Percentiles rank a stretch among this genome's conserved stretches.
These are phyloP conservation scores for Polyommatus icarus DNA, from an alignment of 2,888 invertebrate species.

Conservation along the genomic window DNA sequence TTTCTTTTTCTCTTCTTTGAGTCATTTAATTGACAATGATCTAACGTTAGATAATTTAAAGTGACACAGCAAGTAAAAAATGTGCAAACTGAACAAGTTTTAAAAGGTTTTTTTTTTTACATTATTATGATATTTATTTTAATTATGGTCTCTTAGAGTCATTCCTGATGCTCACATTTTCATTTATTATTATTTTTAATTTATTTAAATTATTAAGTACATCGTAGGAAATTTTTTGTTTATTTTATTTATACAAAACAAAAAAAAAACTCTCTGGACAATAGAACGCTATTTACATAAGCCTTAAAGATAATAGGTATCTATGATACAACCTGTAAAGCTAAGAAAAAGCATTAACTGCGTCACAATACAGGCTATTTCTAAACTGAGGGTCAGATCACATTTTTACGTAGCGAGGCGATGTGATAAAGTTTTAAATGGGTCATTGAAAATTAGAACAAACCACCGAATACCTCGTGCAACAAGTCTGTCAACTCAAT, in stretches of 20 bases:
- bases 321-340: background rate
- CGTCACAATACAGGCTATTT: background rate
- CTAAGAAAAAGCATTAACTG: background rate
- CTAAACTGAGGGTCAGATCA: background rate
- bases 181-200: too few relatives aligned
- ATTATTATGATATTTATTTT: background rate
- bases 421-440: background rate
- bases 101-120: background rate
- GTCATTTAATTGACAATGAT: background rate
- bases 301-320: background rate
- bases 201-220: background rate
- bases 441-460: background rate
- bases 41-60: background rate
- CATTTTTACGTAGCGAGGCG: background rate
- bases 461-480: too few relatives aligned
- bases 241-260: background rate
- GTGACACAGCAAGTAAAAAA: background rate
- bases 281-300: background rate
- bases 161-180: too few relatives aligned
- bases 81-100: background rate
- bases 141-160: too few relatives aligned
- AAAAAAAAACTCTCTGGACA: background rate
- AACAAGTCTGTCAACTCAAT: too few relatives aligned
- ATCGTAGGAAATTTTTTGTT: background rate
- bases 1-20: background rate